Base-by-base conservation (phyloP, 2,797 vertebrate species). In the Gobionotothen gibberifrons region DNA sequence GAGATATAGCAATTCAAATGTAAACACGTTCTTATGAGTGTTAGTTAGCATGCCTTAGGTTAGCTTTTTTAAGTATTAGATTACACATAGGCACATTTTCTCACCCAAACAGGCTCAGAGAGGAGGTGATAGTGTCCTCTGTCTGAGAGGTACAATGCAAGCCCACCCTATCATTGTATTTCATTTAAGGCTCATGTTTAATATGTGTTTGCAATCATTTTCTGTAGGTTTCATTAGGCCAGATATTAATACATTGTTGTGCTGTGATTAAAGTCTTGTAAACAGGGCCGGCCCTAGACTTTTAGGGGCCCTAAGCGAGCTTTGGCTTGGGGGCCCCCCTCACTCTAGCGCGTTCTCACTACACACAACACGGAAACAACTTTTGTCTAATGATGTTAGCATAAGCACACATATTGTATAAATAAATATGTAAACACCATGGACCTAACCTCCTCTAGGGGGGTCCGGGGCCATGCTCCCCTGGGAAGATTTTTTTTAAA, bases 231-330 rank as follows among this genome's bases (percentile, higher is more conserved):
- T 70, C 42, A 49, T 68, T 46, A 58, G 6, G 2, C 47, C 1
- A 26, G 47, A 58, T 5, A 21, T 17, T 3, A 48, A 43, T 40
- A 22, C 36, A 19, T 52, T 42, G 56, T 15, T 73, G 54, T 39
- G 44, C 11, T 12, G 16, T 16, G 40, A 64, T 69, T 64, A 26
- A 63, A 73, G 57, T 49, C 60, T 42, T 42, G 49, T 19, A 43
- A 68, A 54, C n/a, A n/a, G n/a, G n/a, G n/a, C n/a, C n/a, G n/a
- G n/a, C n/a, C n/a, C n/a, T n/a, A n/a, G n/a, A n/a, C n/a, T n/a
- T n/a, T n/a, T n/a, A n/a, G n/a, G n/a, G n/a, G n/a, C n/a, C n/a
- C n/a, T n/a, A n/a, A n/a, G n/a, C n/a, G n/a, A n/a, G n/a, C n/a
- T n/a, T n/a, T n/a, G n/a, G n/a, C n/a, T n/a, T n/a, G n/a, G n/a